Conservation (phyloP, 2,113 vertebrate species). For the Struthidea cinerea region DNA sequence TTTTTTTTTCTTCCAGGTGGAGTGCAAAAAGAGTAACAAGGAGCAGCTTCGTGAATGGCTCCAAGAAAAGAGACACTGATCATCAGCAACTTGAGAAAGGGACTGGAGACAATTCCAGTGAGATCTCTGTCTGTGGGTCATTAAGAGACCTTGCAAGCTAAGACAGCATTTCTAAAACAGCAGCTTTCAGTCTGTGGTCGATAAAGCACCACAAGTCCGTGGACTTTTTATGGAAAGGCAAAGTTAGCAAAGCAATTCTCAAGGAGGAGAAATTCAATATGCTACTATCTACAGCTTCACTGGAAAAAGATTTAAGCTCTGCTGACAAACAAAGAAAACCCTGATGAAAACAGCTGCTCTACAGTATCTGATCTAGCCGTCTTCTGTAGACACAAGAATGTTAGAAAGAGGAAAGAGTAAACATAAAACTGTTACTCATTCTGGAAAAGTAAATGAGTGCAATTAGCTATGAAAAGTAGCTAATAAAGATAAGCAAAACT, state of each 20-base stretch:
- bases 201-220: rapidly evolving
- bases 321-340: neutral
- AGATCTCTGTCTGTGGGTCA: neutral
- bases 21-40: neutral
- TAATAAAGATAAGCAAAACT: neutral
- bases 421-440: neutral
- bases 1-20: conserved; percentile 21
- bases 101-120: neutral
- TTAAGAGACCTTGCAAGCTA: neutral
- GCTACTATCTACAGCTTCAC: neutral
- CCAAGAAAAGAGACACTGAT: neutral
- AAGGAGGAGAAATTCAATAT: neutral
- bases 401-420: neutral
- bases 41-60: neutral
- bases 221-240: neutral
- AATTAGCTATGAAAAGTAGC: neutral
- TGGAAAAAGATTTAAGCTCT: neutral
- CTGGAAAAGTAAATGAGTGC: neutral
- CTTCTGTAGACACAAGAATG: neutral
- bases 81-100: neutral
- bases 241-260: neutral
- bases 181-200: neutral
- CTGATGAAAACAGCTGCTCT: neutral
- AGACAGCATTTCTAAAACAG: neutral
- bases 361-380: neutral